Percentiles rank a stretch among this genome's conserved stretches.
Evolutionary conservation across 1,140 invertebrate genomes (phyloP).

Genomic region (Listronotus oregonensis): DNA sequence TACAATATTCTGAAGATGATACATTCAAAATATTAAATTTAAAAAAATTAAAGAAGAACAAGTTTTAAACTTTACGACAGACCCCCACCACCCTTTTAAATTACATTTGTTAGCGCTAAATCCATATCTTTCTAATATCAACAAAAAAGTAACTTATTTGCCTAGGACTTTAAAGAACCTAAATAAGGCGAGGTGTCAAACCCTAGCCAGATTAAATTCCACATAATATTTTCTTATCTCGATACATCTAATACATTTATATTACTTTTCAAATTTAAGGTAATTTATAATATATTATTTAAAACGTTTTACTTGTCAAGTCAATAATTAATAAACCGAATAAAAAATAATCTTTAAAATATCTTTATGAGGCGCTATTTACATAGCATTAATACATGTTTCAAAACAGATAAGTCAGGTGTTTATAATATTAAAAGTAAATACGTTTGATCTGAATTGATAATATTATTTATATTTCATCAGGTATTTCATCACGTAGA

Average conservation of each 20-base stretch:
- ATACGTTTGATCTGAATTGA: constrained; percentile 49
- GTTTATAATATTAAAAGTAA: constrained; percentile 50
- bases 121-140: too few relatives aligned
- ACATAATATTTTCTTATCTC: constrained; percentile 21
- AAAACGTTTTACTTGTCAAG: constrained; percentile 25
- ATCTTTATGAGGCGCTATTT: constrained; percentile 42
- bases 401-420: constrained; percentile 48
- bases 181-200: not conserved
- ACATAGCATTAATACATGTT: constrained; percentile 47
- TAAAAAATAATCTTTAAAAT: constrained; percentile 32
- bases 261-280: constrained; percentile 16
- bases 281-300: constrained; percentile 31
- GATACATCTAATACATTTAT: constrained; percentile 26
- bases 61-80: too few relatives aligned
- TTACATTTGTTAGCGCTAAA: too few relatives aligned
- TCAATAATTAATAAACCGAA: constrained; percentile 10
- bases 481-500: constrained; percentile 36
- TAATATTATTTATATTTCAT: constrained; percentile 48
- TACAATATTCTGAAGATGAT: too few relatives aligned
- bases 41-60: too few relatives aligned
- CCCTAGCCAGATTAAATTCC: constrained; percentile 6
- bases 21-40: too few relatives aligned
- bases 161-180: too few relatives aligned
- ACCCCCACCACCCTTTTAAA: too few relatives aligned
- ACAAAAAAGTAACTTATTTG: too few relatives aligned